phyloP scores from a whole-genome alignment of 2,113 vertebrate genomes.

The Hyperopisus bebe region DNA sequence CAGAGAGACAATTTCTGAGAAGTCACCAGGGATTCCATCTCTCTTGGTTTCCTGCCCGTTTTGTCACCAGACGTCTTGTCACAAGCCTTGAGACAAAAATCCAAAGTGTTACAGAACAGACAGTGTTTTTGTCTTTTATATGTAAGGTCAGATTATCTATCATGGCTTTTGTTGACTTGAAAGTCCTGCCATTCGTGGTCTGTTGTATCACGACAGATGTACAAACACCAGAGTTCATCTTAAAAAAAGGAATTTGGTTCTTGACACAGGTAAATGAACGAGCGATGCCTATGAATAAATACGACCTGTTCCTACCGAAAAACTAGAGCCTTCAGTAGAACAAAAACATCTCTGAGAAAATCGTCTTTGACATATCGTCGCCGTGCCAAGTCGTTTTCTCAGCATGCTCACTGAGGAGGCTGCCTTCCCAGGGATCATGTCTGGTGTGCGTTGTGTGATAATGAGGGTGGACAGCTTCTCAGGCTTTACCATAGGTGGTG shows the following conservation, averaged over 20 bases:
- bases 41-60: neutral
- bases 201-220: neutral
- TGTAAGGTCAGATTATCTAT: neutral
- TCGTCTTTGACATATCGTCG: neutral
- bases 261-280: neutral
- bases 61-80: neutral
- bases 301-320: neutral
- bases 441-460: neutral
- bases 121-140: neutral
- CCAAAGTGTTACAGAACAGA: neutral
- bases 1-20: neutral
- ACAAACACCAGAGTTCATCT: neutral
- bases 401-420: slow-evolving; percentile 4
- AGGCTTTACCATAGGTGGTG: neutral
- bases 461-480: neutral
- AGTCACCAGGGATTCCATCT: neutral
- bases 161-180: neutral
- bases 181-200: neutral
- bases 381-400: neutral
- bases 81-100: neutral
- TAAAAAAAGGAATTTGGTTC: neutral
- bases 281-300: neutral
- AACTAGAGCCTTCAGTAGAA: neutral
- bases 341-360: neutral
- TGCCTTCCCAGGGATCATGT: neutral